A percentile compares a stretch with the other conserved stretches of the same genome.
These are phyloP conservation scores for Papilio demoleus DNA, from an alignment of 2,888 invertebrate species.

Conservation along the genomic window DNA sequence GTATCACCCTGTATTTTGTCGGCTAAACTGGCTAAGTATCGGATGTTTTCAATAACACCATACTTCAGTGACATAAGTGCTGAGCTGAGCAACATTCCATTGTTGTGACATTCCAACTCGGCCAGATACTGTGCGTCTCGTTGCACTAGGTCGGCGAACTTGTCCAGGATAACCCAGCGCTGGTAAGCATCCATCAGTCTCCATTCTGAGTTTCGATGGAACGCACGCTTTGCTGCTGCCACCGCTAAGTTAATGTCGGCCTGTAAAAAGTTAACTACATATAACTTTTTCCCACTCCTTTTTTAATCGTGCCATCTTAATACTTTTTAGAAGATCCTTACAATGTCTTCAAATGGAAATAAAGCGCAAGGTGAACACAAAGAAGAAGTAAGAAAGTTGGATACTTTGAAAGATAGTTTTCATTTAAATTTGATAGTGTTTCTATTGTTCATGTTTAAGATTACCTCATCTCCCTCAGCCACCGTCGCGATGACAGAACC, in stretches of 20 bases:
- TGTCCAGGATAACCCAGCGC: slow-evolving; percentile 87
- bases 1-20: slow-evolving; percentile 92
- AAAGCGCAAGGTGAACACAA: too few species aligned
- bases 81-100: slow-evolving; percentile 78
- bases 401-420: too few species aligned
- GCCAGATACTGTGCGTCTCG: slow-evolving; percentile 88
- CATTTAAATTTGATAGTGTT: too few species aligned
- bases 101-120: slow-evolving; percentile 94
- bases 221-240: slow-evolving; percentile 88
- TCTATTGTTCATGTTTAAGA: background rate
- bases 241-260: slow-evolving; percentile 90
- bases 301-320: too few species aligned
- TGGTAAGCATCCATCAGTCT: slow-evolving; percentile 91
- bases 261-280: slow-evolving; percentile 49
- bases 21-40: slow-evolving; percentile 94
- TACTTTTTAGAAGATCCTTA: too few species aligned
- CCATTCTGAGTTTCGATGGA: slow-evolving; percentile 87
- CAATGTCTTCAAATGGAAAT: too few species aligned
- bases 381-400: too few species aligned
- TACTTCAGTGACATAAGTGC: slow-evolving; percentile 70
- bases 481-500: slow-evolving; percentile 88
- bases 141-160: slow-evolving; percentile 90
- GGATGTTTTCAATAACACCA: slow-evolving; percentile 75
- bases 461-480: slow-evolving; percentile 91
- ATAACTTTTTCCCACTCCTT: too few species aligned